These are phyloP conservation scores for Odontamblyopus rebecca DNA, from an alignment of 2,797 vertebrate genomes.

Conservation along the genomic window DNA sequence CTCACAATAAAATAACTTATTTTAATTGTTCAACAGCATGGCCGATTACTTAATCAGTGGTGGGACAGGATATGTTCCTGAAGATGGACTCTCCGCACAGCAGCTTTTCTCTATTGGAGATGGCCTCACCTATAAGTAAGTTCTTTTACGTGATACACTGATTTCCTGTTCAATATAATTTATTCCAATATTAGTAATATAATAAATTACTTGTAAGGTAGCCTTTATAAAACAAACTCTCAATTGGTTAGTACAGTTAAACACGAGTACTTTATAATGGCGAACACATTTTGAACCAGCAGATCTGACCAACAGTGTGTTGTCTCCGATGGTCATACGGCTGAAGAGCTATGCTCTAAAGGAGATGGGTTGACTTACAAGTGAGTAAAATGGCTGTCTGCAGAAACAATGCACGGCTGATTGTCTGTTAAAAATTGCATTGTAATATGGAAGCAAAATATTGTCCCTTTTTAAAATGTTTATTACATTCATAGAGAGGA, in stretches of 20 bases:
- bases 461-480: constrained; percentile 25
- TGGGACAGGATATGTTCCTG: constrained; percentile 91
- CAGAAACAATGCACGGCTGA: constrained; percentile 56
- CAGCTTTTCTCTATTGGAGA: constrained; percentile 90
- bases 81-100: constrained; percentile 91
- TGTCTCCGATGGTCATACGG: constrained; percentile 87
- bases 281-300: constrained; percentile 82
- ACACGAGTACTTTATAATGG: constrained; percentile 74
- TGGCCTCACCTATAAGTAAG: constrained; percentile 95
- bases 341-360: constrained; percentile 92
- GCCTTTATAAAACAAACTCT: constrained; percentile 37
- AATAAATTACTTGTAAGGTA: constrained; percentile 40
- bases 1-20: constrained; percentile 20
- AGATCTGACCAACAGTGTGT: constrained; percentile 83
- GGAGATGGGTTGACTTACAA: constrained; percentile 96
- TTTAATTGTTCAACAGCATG: constrained; percentile 79
- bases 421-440: constrained; percentile 44
- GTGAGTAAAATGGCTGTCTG: constrained; percentile 83
- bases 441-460: constrained; percentile 55
- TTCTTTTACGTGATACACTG: constrained; percentile 18
- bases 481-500: constrained; percentile 19
- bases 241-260: constrained; percentile 46
- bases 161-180: background rate
- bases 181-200: constrained; percentile 24
- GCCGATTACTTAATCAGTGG: constrained; percentile 94